phyloP scores from a whole-genome alignment of 2,113 vertebrate species.

The Cyprichromis sp. region DNA sequence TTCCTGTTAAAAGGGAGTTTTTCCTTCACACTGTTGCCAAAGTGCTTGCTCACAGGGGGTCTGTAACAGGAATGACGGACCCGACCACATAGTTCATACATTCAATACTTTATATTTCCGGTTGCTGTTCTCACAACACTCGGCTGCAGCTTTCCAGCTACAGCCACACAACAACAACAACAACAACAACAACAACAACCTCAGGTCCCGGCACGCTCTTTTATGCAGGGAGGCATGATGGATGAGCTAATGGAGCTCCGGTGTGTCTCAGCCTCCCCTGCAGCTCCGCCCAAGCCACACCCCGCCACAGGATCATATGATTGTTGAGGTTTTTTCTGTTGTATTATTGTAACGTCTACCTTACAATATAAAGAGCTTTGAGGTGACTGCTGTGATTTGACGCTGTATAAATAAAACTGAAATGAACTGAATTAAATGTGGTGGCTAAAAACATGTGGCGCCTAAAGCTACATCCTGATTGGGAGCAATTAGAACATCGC shows the following conservation, averaged over 20 bases:
- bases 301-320: neutral
- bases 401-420: neutral
- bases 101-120: neutral
- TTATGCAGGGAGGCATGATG: neutral
- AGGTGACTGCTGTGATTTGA: neutral
- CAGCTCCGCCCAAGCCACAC: neutral
- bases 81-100: neutral
- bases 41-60: fast-evolving
- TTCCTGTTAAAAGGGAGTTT: neutral
- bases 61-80: neutral
- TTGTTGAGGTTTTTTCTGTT: neutral
- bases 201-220: fast-evolving
- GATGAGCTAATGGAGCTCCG: neutral
- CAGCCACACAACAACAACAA: neutral
- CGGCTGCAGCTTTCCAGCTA: neutral
- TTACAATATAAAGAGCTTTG: neutral
- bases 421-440: neutral
- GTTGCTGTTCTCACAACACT: neutral
- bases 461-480: neutral
- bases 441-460: neutral
- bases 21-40: fast-evolving
- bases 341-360: neutral
- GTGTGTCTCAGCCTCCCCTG: neutral
- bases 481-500: neutral
- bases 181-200: neutral